Evolutionary conservation across 2,113 vertebrate genomes (phyloP), one percentile per base, ranked within the genome.

Genomic region (Chaetops frenatus): DNA sequence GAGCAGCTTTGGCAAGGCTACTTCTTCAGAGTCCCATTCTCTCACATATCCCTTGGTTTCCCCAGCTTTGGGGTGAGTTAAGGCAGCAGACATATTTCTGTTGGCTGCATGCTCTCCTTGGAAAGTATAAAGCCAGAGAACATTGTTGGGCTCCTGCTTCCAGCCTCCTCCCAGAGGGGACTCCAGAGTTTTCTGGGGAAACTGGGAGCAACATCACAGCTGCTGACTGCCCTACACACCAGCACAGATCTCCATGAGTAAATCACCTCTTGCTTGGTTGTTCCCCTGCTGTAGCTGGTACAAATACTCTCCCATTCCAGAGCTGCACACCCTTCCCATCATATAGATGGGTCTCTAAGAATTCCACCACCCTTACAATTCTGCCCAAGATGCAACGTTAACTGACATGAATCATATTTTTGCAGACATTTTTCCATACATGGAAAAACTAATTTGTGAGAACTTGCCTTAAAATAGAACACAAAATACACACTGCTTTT

Each of bases 331-430:
- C 3, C 29, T 89, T 94, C 23, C 72, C 20, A 24, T 61, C 6
- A 0, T 9, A 15, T 5, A 29, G 40, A 17, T 3, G 12, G 29
- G 29, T 56, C 23, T 9, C 0, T 18, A 12, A 51, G 29, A 19
- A 5, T 58, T 71, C 24, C 42, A 28, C 0, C 1, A 35, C 11
- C 5, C 11, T 61, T 58, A 44, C 11, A 38, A 10, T 67, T 58
- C 48, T 66, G 13, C 2, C 2, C 22, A 29, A 35, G 69, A 36
- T 47, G 29, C 20, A 67, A 38, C 15, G 47, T 0, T 9, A 5
- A 33, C 35, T 51, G n/a, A 14, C 12, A 15, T 8, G 45, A 89
- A 33, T n/a, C 16, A 29, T 16, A 5, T 31, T 62, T 93, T 85
- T 53, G 58, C 18, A 62, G 38, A 53, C 3, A 2, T 67, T 86